A percentile compares a stretch with the other conserved stretches of the same genome.
phyloP scores from a whole-genome alignment of 2,797 vertebrate genomes.

The Gouania willdenowi region DNA sequence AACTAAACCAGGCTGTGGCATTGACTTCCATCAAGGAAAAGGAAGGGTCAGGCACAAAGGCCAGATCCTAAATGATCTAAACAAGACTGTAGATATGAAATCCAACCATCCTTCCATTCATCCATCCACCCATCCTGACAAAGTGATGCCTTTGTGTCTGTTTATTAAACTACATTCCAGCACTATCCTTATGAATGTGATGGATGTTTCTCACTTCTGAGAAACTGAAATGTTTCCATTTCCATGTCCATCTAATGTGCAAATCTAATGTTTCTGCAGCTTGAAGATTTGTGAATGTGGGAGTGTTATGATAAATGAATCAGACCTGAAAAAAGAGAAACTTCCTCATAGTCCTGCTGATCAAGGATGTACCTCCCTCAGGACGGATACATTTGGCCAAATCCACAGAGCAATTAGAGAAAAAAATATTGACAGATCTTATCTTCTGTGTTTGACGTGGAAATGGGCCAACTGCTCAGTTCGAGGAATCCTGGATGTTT shows the following conservation, averaged over 20 bases:
- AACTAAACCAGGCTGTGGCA: constrained; percentile 35
- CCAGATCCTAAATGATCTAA: constrained; percentile 11
- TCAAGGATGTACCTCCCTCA: constrained; percentile 4
- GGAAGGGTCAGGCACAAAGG: constrained; percentile 28
- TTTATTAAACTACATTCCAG: too few species aligned
- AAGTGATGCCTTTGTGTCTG: too few species aligned
- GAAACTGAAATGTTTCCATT: too few species aligned
- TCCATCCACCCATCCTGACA: constrained; percentile 4
- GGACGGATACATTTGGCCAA: constrained; percentile 3
- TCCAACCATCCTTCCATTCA: constrained; percentile 1
- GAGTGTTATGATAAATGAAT: constrained; percentile 8
- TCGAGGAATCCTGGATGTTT: constrained; percentile 2
- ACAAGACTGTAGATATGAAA: background rate
- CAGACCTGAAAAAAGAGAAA: constrained; percentile 11
- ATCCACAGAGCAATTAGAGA: constrained; percentile 20
- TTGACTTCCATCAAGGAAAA: constrained; percentile 32
- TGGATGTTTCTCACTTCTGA: too few species aligned
- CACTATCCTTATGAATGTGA: too few species aligned
- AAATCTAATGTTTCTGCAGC: too few species aligned
- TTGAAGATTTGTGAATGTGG: too few species aligned
- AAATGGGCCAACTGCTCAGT: constrained; percentile 12
- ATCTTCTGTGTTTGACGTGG: constrained; percentile 23
- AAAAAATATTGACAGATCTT: constrained; percentile 15
- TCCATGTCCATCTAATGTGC: too few species aligned
- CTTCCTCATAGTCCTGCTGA: background rate